Conservation (phyloP, 1,140 invertebrate genomes). For the Pogonognathellus flavescens region DNA sequence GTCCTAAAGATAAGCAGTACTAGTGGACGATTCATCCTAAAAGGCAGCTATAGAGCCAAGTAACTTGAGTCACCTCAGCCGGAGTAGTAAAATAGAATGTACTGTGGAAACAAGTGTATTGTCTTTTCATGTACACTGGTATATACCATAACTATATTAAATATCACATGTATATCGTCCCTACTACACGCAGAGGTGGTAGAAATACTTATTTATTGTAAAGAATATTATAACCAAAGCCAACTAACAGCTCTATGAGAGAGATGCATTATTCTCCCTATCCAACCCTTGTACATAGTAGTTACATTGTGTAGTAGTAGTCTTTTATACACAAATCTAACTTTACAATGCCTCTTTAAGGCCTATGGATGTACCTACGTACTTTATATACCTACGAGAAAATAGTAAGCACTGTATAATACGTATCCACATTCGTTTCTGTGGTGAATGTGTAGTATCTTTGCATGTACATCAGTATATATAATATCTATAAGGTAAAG, state of each 20-base stretch:
- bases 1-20: constrained; percentile 28
- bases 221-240: no score
- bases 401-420: not conserved
- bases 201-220: no score
- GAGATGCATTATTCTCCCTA: no score
- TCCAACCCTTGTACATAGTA: no score
- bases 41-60: not conserved
- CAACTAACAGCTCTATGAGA: no score
- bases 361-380: not conserved
- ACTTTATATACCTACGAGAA: not conserved
- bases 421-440: no score
- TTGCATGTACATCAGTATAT: no score
- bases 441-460: not conserved
- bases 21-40: not conserved
- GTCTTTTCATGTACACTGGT: not conserved
- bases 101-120: constrained; percentile 31
- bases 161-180: not conserved
- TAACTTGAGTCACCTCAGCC: constrained; percentile 24
- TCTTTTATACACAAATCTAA: no score
- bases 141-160: not conserved
- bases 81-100: constrained; percentile 36
- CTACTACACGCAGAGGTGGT: no score
- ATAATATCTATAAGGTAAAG: no score
- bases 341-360: no score
- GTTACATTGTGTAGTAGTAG: no score